Evolutionary conservation across 2,797 vertebrate species (phyloP).

Genomic region (Otolemur crassicaudatus): DNA sequence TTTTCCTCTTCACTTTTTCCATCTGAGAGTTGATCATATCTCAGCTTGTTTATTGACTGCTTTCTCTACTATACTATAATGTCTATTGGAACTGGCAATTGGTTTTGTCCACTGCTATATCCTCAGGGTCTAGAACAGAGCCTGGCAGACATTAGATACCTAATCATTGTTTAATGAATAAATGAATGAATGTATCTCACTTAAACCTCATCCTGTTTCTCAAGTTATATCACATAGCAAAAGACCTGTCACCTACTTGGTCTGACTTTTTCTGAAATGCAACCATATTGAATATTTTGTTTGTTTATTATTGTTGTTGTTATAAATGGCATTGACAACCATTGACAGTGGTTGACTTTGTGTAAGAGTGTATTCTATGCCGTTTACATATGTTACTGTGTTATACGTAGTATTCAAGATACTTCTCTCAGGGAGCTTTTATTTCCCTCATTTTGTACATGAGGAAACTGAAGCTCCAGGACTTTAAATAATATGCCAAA

Average conservation of each 20-base stretch:
- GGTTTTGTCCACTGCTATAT: background rate
- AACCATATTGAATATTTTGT: conserved; percentile 13
- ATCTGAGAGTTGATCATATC: background rate
- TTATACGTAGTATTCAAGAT: background rate
- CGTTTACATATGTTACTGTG: background rate
- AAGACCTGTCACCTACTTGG: background rate
- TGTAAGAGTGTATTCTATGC: background rate
- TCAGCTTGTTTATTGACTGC: background rate
- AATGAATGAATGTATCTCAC: background rate
- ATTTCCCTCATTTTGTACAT: conserved; percentile 2
- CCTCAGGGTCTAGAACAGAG: background rate
- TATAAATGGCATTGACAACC: background rate
- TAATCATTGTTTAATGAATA: background rate
- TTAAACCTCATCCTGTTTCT: conserved; percentile 9
- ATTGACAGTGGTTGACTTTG: background rate
- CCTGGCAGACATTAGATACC: background rate
- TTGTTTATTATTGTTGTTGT: background rate
- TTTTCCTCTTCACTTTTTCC: background rate
- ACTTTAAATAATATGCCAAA: background rate
- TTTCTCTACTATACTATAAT: background rate
- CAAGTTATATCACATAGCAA: background rate
- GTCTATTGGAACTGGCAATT: background rate
- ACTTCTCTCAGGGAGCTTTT: background rate
- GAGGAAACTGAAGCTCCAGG: background rate
- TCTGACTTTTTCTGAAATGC: background rate